phyloP scores from a whole-genome alignment of 2,888 invertebrate genomes.

The Noctua comes region DNA sequence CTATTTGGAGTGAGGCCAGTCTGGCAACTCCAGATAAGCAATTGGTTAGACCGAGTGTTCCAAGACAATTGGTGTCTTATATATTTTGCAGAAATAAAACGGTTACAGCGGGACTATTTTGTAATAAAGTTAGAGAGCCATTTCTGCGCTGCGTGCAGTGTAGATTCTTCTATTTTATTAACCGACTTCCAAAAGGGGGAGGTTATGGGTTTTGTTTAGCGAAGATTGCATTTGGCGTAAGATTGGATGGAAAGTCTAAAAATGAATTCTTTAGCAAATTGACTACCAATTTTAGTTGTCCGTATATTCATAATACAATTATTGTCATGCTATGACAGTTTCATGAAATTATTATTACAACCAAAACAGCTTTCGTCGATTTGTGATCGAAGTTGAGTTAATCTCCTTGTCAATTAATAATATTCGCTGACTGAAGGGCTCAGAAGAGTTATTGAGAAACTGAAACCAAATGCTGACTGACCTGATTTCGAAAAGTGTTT shows the following conservation, averaged over 20 bases:
- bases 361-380: neutral
- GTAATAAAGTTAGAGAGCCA: slow-evolving; percentile 40
- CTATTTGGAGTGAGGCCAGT: slow-evolving; percentile 80
- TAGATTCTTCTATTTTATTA: neutral
- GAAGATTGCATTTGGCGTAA: neutral
- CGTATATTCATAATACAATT: too few species aligned
- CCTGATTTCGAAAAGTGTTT: neutral
- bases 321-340: neutral
- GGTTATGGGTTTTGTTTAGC: neutral
- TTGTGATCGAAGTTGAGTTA: neutral
- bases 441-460: neutral
- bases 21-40: slow-evolving; percentile 76
- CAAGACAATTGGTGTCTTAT: slow-evolving; percentile 77
- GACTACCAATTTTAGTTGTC: neutral
- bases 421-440: neutral
- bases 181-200: too few species aligned
- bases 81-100: slow-evolving; percentile 74
- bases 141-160: slow-evolving; percentile 32
- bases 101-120: slow-evolving; percentile 44
- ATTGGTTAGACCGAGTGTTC: slow-evolving; percentile 74
- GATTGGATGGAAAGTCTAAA: neutral
- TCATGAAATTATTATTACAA: neutral
- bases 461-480: neutral
- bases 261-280: neutral
- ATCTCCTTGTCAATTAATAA: neutral